phyloP scores from a whole-genome alignment of 1,140 invertebrate genomes.

The Hermatobates lingyangjiaoensis region DNA sequence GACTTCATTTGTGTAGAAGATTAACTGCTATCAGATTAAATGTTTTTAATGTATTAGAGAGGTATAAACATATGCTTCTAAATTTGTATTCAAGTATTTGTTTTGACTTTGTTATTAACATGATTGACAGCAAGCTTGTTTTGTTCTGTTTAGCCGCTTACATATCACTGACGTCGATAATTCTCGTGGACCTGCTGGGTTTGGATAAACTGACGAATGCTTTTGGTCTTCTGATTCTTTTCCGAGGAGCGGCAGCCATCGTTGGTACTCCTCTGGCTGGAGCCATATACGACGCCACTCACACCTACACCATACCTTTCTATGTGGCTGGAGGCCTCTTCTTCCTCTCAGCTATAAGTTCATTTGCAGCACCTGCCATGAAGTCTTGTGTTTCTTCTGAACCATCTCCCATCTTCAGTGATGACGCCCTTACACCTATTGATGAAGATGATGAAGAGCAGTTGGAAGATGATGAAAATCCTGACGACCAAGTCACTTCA shows the following conservation, averaged over 20 bases:
- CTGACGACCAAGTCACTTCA: slow-evolving; percentile 31
- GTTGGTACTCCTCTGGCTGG: slow-evolving; percentile 67
- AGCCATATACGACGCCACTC: slow-evolving; percentile 68
- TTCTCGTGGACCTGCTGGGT: slow-evolving; percentile 86
- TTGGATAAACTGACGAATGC: slow-evolving; percentile 90
- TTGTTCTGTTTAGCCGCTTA: slow-evolving; percentile 89
- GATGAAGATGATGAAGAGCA: slow-evolving; percentile 61
- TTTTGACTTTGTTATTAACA: too few species aligned
- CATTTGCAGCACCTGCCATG: slow-evolving; percentile 62
- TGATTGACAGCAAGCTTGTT: too few species aligned
- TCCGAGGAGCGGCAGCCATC: slow-evolving; percentile 80
- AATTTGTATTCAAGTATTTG: too few species aligned
- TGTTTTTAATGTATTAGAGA: too few species aligned
- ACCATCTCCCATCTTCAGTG: slow-evolving; percentile 31
- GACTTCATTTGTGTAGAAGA: too few species aligned
- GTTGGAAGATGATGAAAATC: slow-evolving; percentile 41
- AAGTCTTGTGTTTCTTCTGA: slow-evolving; percentile 37
- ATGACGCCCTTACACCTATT: slow-evolving; percentile 56
- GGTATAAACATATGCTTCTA: too few species aligned
- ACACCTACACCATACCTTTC: slow-evolving; percentile 74
- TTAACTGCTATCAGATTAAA: too few species aligned
- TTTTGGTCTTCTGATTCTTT: slow-evolving; percentile 85
- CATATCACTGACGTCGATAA: slow-evolving; percentile 93
- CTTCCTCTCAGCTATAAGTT: slow-evolving; percentile 60
- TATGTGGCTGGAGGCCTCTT: slow-evolving; percentile 81